Base-by-base conservation (phyloP, 2,888 invertebrate genomes). In the Drosophila gaucha region DNA sequence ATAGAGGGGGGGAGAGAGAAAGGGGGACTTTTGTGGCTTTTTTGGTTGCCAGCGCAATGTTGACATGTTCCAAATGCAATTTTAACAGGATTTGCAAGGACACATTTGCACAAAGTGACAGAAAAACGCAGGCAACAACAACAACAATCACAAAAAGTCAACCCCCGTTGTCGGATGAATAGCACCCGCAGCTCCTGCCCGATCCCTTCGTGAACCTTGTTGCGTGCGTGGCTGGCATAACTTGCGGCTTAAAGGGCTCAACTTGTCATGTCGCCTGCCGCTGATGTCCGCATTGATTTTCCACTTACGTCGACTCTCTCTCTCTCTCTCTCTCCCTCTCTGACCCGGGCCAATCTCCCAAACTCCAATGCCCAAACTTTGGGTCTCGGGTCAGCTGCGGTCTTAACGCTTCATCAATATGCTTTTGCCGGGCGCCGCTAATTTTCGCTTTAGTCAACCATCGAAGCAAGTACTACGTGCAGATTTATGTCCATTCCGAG, bases 231-330 rank as follows among this genome's bases (percentile, higher is more conserved):
- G 84, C 78, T 83, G 78, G 84, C 84, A 85, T 85, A 85, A 86
- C 86, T 86, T 83, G 78, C 86, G 86, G 88, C 88, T 89, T 89
- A 89, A 89, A 86, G 86, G 88, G 86, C 80, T 89, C 89, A 89
- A 89, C 85, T 88, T 89, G 86, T 89, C 89, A 89, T 84, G 88
- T 86, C 72, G 78, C 77, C 89, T 76, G 77, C 76, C 85, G 69
- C 77, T 65, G 67, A 80, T 79, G 78, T 76, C 60, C 71, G 86
- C 87, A 87, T 86, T 88, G 79, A 84, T 78, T 79, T 84, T 78
- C 73, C 74, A 76, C 75, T 78, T 85, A 73, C 67, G 58, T 41
- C 35, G 41, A 67, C 76, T 59, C 59, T 67, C 52, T 57, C 35
- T 16, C 28, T 22, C 33, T 20, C 39, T 16, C 14, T 18, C 55